Conservation (phyloP, 2,888 invertebrate genomes). For the Andricus curvator region DNA sequence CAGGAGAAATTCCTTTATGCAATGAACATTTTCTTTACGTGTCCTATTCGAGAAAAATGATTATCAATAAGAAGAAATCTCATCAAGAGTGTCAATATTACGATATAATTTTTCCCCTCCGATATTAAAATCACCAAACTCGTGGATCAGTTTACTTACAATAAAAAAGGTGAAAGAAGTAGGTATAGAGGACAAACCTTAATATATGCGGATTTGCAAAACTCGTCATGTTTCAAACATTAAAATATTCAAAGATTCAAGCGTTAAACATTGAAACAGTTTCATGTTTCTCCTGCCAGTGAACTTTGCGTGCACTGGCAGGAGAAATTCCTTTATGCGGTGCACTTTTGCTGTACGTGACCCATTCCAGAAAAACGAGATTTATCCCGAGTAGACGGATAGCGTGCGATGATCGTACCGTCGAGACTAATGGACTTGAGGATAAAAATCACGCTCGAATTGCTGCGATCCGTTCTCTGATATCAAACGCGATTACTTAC, state of each 20-base stretch:
- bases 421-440: constrained; percentile 53
- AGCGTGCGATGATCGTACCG: constrained; percentile 50
- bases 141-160: not conserved
- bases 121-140: not conserved
- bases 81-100: too few relatives aligned
- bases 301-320: not conserved
- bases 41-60: constrained; percentile 48
- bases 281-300: too few relatives aligned
- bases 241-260: too few relatives aligned
- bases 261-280: too few relatives aligned
- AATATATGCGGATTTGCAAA: not conserved
- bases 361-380: constrained; percentile 52
- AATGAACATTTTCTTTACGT: not conserved
- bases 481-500: constrained; percentile 39
- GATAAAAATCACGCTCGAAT: constrained; percentile 57
- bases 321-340: not conserved
- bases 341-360: not conserved
- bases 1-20: not conserved
- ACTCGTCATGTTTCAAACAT: not conserved
- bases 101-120: too few relatives aligned
- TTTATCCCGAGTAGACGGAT: constrained; percentile 60
- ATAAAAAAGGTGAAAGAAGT: not conserved
- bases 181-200: not conserved
- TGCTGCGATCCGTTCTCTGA: constrained; percentile 52
- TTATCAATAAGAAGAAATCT: too few relatives aligned